Conservation (phyloP, 2,797 vertebrate genomes). For the Malacoctenus gilli region DNA sequence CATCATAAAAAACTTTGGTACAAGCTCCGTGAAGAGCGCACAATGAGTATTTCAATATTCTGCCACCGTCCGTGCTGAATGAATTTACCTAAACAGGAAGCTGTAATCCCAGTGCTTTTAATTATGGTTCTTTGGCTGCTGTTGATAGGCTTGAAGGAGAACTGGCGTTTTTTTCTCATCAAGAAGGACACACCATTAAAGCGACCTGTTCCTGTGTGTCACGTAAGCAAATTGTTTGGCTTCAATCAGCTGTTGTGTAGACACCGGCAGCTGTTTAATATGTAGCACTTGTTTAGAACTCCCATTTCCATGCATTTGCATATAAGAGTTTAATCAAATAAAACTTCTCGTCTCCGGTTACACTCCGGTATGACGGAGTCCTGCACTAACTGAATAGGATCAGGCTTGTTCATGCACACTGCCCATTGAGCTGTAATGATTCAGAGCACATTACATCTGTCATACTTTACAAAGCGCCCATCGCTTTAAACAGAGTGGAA, state of each 20-base stretch:
- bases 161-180: slow-evolving; percentile 9
- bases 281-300: slow-evolving; percentile 41
- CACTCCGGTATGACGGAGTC: slow-evolving; percentile 48
- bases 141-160: not conserved
- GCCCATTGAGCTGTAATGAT: slow-evolving; percentile 65
- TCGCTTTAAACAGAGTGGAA: slow-evolving; percentile 68
- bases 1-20: too few species aligned
- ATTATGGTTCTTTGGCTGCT: slow-evolving; percentile 6
- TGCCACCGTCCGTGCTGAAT: not conserved
- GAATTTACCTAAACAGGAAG: not conserved
- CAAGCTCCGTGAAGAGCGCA: too few species aligned
- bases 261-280: slow-evolving; percentile 59
- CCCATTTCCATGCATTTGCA: slow-evolving; percentile 56
- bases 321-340: slow-evolving; percentile 55
- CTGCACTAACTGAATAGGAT: slow-evolving; percentile 53
- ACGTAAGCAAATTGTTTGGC: slow-evolving; percentile 22
- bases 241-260: slow-evolving; percentile 38
- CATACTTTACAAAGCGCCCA: slow-evolving; percentile 59
- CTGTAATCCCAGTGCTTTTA: not conserved
- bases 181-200: slow-evolving; percentile 1
- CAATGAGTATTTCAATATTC: too few species aligned
- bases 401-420: slow-evolving; percentile 45
- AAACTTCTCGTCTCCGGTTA: slow-evolving; percentile 26
- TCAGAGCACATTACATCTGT: slow-evolving; percentile 65
- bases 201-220: slow-evolving; percentile 11